These are phyloP conservation scores for Chaetophractus vellerosus DNA, from an alignment of 2,797 vertebrate genomes.

Conservation along the genomic window DNA sequence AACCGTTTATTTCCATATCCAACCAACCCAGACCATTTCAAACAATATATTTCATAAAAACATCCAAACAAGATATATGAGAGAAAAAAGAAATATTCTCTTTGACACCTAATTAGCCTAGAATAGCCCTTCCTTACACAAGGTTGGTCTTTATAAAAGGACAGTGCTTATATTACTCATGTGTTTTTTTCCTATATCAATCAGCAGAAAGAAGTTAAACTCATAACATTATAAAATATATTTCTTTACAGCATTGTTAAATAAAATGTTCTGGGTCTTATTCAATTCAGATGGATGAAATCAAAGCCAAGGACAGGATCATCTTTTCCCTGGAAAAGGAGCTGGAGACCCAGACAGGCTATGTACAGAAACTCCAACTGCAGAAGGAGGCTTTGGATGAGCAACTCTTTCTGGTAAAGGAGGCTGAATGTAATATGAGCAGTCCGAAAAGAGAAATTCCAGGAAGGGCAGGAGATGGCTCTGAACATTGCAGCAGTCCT, in stretches of 20 bases:
- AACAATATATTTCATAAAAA: neutral
- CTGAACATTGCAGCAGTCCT: constrained; percentile 98
- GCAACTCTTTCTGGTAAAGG: constrained; percentile 97
- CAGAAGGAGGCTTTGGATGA: constrained; percentile 99
- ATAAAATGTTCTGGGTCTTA: constrained; percentile 71
- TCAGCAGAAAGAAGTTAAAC: constrained; percentile 4
- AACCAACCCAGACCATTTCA: constrained; percentile 32
- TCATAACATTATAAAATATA: neutral
- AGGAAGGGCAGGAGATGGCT: constrained; percentile 96
- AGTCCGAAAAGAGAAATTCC: constrained; percentile 99
- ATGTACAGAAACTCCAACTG: constrained; percentile 96
- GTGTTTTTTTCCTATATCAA: neutral
- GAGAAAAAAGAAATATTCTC: neutral
- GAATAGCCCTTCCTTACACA: neutral
- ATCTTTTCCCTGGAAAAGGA: constrained; percentile 98
- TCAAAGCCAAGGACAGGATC: constrained; percentile 98
- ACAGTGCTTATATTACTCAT: neutral
- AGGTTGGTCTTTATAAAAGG: neutral
- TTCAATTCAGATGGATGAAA: constrained; percentile 97
- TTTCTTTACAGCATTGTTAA: constrained; percentile 38
- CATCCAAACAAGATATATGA: neutral
- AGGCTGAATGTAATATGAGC: constrained; percentile 97
- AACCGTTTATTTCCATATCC: neutral
- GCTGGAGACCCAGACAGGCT: constrained; percentile 95
- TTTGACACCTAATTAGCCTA: neutral